These are phyloP conservation scores for Psittacula derbiana DNA, from an alignment of 2,797 vertebrate genomes.

Conservation along the genomic window DNA sequence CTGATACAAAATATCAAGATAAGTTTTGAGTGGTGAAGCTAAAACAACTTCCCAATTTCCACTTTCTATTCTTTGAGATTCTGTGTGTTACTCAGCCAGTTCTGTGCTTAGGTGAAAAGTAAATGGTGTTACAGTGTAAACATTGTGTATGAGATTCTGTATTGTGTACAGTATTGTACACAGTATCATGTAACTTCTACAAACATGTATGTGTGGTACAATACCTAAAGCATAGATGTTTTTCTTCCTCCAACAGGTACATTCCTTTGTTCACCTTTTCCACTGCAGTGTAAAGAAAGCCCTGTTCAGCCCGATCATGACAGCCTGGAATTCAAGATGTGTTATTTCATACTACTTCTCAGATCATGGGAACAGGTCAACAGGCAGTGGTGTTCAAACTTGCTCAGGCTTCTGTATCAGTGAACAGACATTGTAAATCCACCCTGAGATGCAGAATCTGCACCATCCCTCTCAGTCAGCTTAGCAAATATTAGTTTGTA, in stretches of 20 bases:
- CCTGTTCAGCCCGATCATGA: background rate
- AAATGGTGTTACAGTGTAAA: background rate
- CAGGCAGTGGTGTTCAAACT: background rate
- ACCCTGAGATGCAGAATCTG: background rate
- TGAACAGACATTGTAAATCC: background rate
- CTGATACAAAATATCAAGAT: background rate
- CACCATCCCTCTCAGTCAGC: background rate
- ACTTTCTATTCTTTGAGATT: background rate
- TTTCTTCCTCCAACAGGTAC: background rate
- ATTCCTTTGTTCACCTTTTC: background rate
- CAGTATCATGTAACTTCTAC: background rate
- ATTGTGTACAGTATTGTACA: background rate
- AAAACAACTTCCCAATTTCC: background rate
- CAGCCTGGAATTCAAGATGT: background rate
- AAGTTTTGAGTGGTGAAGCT: background rate
- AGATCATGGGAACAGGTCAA: background rate
- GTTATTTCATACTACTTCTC: background rate
- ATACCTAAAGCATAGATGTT: background rate
- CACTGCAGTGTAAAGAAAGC: background rate
- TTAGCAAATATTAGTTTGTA: background rate
- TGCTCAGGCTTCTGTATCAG: background rate
- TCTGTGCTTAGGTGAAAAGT: background rate
- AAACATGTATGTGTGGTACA: background rate
- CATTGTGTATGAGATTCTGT: accelerated
- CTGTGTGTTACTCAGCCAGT: background rate